Conservation (phyloP, 2,113 vertebrate species). For the Elachura formosa region DNA sequence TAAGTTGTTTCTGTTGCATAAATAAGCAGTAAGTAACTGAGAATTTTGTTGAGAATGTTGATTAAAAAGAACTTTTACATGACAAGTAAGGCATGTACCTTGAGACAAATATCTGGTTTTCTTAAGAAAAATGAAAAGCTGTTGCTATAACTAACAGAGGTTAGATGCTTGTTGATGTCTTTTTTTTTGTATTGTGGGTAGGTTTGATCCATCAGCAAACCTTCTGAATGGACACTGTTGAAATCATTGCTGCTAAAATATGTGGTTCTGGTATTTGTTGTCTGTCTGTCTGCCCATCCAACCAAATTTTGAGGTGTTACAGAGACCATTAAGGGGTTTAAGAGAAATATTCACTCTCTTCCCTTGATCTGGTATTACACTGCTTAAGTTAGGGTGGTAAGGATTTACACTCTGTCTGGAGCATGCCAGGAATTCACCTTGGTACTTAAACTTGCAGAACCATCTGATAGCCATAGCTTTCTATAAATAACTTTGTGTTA, state of each 20-base stretch:
- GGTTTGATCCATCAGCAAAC: background rate
- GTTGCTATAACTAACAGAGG: background rate
- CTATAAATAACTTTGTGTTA: background rate
- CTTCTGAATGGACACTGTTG: background rate
- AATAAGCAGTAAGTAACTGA: background rate
- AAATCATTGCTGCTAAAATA: background rate
- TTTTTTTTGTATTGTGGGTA: background rate
- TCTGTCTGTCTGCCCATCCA: background rate
- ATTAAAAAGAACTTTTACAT: background rate
- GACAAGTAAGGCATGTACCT: background rate
- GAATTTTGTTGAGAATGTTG: background rate
- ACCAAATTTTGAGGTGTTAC: background rate
- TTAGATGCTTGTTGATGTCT: background rate
- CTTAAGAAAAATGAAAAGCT: background rate
- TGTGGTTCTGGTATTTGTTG: background rate
- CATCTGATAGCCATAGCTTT: background rate
- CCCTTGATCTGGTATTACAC: background rate
- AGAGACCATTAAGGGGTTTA: background rate
- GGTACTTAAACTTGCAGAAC: background rate
- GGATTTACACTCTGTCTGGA: background rate
- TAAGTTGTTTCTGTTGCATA: background rate
- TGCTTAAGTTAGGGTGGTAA: background rate
- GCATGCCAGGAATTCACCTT: background rate
- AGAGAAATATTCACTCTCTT: background rate
- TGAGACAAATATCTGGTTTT: background rate